Conservation (phyloP, 2,797 vertebrate species). For the Darevskia nairensis region DNA sequence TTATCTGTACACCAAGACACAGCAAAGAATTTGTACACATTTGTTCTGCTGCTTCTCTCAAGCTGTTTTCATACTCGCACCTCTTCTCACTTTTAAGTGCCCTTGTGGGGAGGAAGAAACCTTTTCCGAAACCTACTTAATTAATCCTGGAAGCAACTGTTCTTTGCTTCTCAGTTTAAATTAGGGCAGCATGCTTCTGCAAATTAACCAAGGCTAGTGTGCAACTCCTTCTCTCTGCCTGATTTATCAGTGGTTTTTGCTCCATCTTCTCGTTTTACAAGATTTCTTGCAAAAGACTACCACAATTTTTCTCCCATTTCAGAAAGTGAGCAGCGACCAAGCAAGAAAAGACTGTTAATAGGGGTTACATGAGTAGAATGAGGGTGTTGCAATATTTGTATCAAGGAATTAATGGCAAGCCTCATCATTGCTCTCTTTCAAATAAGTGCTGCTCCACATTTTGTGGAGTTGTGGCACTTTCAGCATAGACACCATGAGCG, state of each 20-base stretch:
- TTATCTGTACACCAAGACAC: neutral
- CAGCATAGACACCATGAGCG: neutral
- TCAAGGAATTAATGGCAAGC: neutral
- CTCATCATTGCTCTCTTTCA: neutral
- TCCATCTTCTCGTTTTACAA: slow-evolving; percentile 4
- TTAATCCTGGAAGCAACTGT: neutral
- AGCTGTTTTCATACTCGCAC: slow-evolving; percentile 33
- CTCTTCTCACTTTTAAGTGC: neutral
- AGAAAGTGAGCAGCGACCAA: slow-evolving; percentile 9
- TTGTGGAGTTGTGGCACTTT: neutral
- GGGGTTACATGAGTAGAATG: neutral
- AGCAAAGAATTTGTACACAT: slow-evolving; percentile 30
- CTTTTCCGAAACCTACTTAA: neutral
- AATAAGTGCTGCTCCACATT: neutral
- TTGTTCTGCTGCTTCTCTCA: neutral
- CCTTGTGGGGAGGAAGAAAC: slow-evolving; percentile 3
- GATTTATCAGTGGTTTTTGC: neutral
- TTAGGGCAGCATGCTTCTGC: slow-evolving; percentile 3
- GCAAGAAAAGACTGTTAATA: slow-evolving; percentile 11
- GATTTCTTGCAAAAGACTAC: slow-evolving; percentile 4
- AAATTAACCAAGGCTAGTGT: slow-evolving; percentile 34
- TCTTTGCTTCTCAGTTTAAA: neutral
- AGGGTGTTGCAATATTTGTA: neutral
- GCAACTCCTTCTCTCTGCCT: slow-evolving; percentile 11
- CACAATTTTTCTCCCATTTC: slow-evolving; percentile 5